Conservation (phyloP, 1,140 invertebrate genomes). For the Dryas iulia region DNA sequence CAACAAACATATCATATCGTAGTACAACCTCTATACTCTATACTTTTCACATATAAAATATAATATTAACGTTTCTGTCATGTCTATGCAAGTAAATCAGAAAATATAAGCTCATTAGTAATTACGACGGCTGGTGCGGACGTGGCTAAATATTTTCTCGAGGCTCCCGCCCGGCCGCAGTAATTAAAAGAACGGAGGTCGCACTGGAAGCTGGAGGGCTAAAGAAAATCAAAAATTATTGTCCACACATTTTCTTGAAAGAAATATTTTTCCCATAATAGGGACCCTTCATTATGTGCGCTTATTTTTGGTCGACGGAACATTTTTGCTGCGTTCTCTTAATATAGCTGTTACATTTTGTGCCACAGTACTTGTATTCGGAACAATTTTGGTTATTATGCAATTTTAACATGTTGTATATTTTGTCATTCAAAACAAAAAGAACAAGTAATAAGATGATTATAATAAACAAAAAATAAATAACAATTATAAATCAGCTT, state of each 20-base stretch:
- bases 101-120: conserved; percentile 71
- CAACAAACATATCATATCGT: neutral
- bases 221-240: conserved; percentile 70
- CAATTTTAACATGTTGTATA: neutral
- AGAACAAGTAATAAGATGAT: too few species aligned
- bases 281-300: conserved; percentile 35
- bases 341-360: conserved; percentile 20
- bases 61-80: conserved; percentile 27
- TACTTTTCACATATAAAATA: conserved; percentile 5
- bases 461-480: too few species aligned
- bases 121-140: conserved; percentile 65
- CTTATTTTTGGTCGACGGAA: conserved; percentile 34
- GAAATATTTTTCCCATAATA: conserved; percentile 47
- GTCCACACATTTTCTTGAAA: conserved; percentile 62
- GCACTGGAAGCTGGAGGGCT: conserved; percentile 37
- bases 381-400: neutral
- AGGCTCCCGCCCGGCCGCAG: conserved; percentile 52
- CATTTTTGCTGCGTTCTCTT: conserved; percentile 28
- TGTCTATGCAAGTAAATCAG: conserved; percentile 43
- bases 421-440: too few species aligned
- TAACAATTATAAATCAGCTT: neutral
- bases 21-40: neutral
- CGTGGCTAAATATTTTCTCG: conserved; percentile 73
- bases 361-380: neutral
- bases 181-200: conserved; percentile 71